Base-by-base conservation (phyloP, 2,797 vertebrate species). In the Dryobates pubescens region DNA sequence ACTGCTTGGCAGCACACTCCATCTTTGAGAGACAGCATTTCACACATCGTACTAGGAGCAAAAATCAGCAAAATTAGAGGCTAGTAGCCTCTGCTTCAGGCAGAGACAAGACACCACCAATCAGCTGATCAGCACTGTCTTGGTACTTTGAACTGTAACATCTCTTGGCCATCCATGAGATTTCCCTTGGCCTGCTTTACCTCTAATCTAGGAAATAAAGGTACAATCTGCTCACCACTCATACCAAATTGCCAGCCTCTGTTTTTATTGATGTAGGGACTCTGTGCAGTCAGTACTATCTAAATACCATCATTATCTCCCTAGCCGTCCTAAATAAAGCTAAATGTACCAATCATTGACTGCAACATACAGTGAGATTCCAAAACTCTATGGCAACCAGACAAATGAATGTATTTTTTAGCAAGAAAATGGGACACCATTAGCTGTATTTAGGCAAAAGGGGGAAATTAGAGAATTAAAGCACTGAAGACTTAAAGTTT, bases 251-350 rank as follows among this genome's bases (percentile, higher is more conserved):
- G 59, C 34, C 75, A 88, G 72, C 62, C 38, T 83, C 74, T 77
- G 26, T 22, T 90, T 77, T 79, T 49, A 80, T 32, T 87, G 72
- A 73, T 71, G 47, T 3, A 54, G 45, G 41, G 51, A 85, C 65
- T 74, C 59, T 13, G 57, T 91, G 64, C 51, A 74, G 88, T 89
- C 49, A 65, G n/a, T 84, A 27, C 43, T 74, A 12, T 74, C 86
- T 85, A 67, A 95, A 90, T 57, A 26, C 57, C 30, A 63, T 63
- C 72, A 69, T 93, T 85, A 84, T 72, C 47, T 90, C 82, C 67
- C 68, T 82, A 78, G 75, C 65, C 84, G 71, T 67, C 72, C 88
- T 82, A 90, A 82, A 93, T 68, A 92, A 80, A 90, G 69, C 58
- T 68, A 72, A 90, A 71, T 72, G 12, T 89, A 85, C 58, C 63